Evolutionary conservation across 1,140 invertebrate genomes (phyloP), one percentile per base, ranked within the genome.

Genomic region (Bicyclus anynana): DNA sequence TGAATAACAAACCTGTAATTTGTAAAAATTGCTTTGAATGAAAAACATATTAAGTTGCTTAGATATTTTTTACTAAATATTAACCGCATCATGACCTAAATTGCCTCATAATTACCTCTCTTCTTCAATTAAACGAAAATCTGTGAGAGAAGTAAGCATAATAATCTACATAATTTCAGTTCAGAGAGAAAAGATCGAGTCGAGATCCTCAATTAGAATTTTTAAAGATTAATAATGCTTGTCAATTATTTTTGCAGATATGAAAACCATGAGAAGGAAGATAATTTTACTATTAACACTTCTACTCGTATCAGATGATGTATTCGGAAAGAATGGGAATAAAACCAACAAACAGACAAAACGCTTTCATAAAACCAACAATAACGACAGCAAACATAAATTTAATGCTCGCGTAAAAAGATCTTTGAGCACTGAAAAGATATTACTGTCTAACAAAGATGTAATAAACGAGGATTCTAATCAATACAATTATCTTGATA

Each of bases 211-310:
- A n/a, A n/a, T n/a, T n/a, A n/a, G n/a, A n/a, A n/a, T n/a, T n/a
- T n/a, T n/a, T n/a, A n/a, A n/a, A n/a, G n/a, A n/a, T n/a, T n/a
- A n/a, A n/a, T n/a, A n/a, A n/a, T n/a, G n/a, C n/a, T n/a, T n/a
- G n/a, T n/a, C n/a, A n/a, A n/a, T n/a, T n/a, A n/a, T n/a, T 59
- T 23, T 81, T 77, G 61, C 73, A 84, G 80, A 70, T 68, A 54
- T 40, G 46, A 20, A 44, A 57, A 56, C n/a, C 48, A 83, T 84
- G 80, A 50, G 59, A 18, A 77, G 54, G 55, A 76, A 72, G 53
- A 27, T 74, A 38, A 61, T 74, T 35, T 23, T 72, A 1, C 18
- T 75, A 29, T 27, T 74, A 16, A 59, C 70, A 20, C 17, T 81
- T 23, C 40, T 86, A 5, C 57, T 84, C 27, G 42, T 77, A 51